These are phyloP conservation scores for Drosophila elegans DNA, from an alignment of 1,140 invertebrate species.

Conservation along the genomic window DNA sequence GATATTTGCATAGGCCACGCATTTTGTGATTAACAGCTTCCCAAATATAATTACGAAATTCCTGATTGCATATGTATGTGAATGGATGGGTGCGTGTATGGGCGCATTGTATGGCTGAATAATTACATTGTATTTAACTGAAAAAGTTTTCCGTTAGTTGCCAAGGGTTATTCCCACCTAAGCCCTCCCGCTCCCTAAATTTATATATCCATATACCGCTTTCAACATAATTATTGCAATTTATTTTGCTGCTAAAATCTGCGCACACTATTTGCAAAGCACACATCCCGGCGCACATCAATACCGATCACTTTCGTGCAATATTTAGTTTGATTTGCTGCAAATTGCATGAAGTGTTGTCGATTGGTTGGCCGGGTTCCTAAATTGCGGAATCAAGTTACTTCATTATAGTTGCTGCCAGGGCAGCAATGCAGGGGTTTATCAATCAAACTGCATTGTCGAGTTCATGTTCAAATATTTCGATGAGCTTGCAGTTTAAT, in stretches of 20 bases:
- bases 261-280: slow-evolving; percentile 57
- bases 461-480: slow-evolving; percentile 54
- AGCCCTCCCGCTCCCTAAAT: slow-evolving; percentile 1
- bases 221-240: slow-evolving; percentile 74
- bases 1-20: slow-evolving; percentile 77
- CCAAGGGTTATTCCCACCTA: slow-evolving; percentile 32
- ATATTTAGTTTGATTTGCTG: slow-evolving; percentile 63
- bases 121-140: slow-evolving; percentile 80
- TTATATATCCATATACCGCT: slow-evolving; percentile 11
- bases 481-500: slow-evolving; percentile 55
- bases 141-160: slow-evolving; percentile 63
- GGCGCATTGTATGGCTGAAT: slow-evolving; percentile 70
- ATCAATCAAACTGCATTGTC: slow-evolving; percentile 66
- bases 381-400: slow-evolving; percentile 22
- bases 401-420: slow-evolving; percentile 58
- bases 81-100: background rate
- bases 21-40: slow-evolving; percentile 73
- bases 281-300: slow-evolving; percentile 9
- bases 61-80: slow-evolving; percentile 31
- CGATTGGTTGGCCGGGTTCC: slow-evolving; percentile 29
- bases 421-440: slow-evolving; percentile 17
- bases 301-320: slow-evolving; percentile 3
- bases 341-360: slow-evolving; percentile 67
- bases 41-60: slow-evolving; percentile 69
- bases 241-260: slow-evolving; percentile 76